These are phyloP conservation scores for Colossoma macropomum DNA, from an alignment of 2,113 vertebrate species.

Conservation along the genomic window DNA sequence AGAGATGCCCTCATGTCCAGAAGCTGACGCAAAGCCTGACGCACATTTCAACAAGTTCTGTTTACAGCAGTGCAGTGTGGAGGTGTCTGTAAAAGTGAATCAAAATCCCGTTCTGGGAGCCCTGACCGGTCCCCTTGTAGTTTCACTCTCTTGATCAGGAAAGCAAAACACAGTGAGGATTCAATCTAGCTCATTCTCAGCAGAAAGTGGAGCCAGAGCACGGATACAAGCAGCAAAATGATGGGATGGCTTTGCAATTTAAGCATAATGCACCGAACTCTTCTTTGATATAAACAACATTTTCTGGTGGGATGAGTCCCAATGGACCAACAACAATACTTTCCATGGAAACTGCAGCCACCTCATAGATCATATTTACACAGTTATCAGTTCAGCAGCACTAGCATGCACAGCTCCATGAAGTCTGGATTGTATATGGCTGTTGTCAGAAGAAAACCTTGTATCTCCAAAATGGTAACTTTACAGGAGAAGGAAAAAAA, in stretches of 20 bases:
- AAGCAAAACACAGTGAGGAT: background rate
- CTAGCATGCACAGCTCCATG: no score
- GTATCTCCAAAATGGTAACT: no score
- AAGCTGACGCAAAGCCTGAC: background rate
- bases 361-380: no score
- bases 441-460: no score
- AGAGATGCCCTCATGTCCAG: background rate
- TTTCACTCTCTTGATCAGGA: background rate
- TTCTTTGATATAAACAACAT: background rate
- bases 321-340: background rate
- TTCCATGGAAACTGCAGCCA: no score
- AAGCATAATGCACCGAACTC: background rate
- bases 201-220: background rate
- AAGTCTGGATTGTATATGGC: no score
- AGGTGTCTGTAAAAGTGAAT: background rate
- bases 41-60: background rate
- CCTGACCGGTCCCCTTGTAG: background rate
- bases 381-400: no score
- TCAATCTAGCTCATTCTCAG: background rate
- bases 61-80: background rate
- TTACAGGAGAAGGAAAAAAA: no score
- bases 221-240: background rate
- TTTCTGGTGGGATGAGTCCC: background rate
- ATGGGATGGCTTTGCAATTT: background rate
- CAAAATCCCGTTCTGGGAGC: background rate